Evolutionary conservation across 2,888 invertebrate genomes (phyloP), one percentile per base, ranked within the genome.

Genomic region (Patella ulyssiponensis): DNA sequence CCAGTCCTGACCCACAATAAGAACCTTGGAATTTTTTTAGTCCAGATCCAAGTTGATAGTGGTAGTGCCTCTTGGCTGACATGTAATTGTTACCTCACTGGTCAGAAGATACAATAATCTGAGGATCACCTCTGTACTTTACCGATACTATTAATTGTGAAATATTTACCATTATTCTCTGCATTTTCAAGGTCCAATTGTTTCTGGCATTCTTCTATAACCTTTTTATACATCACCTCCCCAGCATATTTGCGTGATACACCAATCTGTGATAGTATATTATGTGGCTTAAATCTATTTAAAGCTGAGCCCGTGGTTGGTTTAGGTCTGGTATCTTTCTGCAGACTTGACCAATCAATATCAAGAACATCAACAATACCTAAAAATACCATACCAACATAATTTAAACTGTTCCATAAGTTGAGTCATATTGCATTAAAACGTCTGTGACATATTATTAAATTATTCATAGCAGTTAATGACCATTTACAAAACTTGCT

Each of bases 321-420:
- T 56, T 89, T 84, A 0, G 79, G 93, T 69, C 76, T 69, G 81
- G 74, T 82, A 69, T 87, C 84, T 17, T 82, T 95, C 71, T 88
- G 83, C 77, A 98, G 93, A 90, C 96, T 96, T 15, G 96, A 95
- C 97, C 97, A 97, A 92, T 98, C 97, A 1, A 98, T 97, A n/a
- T 97, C 97, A 52, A 98, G 92, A n/a, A 96, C 96, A 92, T 97
- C 97, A 7, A 96, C 96, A 81, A 97, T 94, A 56, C 95, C 94
- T 92, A 93, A 3, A 73, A 72, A 71, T 15, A 71, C 23, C 71
- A 71, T 15, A 71, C 23, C 71, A 71, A 58, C 27, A 56, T 64
- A 44, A 9, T 44, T 44, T 1, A 44, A 44, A 44, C 44, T 9
- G 44, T 44, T 44, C 9, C 44, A 44, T 44, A 44, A 44, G 9